A percentile compares a stretch with the other conserved stretches of the same genome.
Conservation (phyloP, 2,888 invertebrate genomes). For the Argyra leucocephala region DNA sequence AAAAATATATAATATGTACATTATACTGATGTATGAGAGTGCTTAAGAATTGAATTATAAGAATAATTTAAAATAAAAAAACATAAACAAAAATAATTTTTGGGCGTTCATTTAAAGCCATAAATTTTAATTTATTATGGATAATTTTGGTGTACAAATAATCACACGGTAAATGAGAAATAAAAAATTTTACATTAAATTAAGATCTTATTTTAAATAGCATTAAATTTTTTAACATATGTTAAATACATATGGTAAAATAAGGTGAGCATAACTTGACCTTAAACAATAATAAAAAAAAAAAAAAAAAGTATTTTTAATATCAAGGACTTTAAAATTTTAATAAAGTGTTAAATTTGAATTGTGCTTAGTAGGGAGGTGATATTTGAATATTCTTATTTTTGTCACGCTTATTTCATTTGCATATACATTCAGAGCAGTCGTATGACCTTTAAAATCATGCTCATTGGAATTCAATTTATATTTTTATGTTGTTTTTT, state of each 20-base stretch:
- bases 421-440: no score
- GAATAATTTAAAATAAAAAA: background rate
- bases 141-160: background rate
- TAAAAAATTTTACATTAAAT: background rate
- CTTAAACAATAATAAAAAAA: background rate
- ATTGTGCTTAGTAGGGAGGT: no score
- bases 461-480: no score
- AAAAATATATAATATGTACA: background rate
- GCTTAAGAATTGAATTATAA: background rate
- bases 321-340: no score
- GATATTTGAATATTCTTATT: no score
- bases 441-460: no score
- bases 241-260: background rate
- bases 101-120: background rate
- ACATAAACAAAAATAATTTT: background rate
- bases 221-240: background rate
- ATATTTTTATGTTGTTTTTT: no score
- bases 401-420: no score
- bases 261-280: background rate
- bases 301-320: background rate
- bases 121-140: background rate
- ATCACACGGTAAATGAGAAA: background rate
- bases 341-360: no score
- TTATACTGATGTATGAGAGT: background rate
- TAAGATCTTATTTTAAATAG: background rate